Evolutionary conservation across 2,888 invertebrate genomes (phyloP).

Genomic region (Torymus tubicola): DNA sequence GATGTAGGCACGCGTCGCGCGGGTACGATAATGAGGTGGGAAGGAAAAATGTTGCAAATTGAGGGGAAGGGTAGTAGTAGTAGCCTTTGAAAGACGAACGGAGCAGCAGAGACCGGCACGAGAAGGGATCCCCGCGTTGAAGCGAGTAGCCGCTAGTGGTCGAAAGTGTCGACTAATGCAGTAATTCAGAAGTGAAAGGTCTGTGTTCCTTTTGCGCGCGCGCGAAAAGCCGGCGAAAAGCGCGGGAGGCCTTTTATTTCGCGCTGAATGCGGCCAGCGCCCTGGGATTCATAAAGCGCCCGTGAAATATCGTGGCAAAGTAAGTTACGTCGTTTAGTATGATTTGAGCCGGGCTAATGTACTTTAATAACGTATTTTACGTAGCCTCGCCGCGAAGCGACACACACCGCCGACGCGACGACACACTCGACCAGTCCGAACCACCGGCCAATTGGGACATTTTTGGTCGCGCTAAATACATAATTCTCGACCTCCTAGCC

Average conservation of each 20-base stretch:
- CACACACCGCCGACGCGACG: constrained; percentile 21
- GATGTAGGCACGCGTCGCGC: background rate
- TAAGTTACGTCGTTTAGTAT: constrained; percentile 68
- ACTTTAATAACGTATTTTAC: constrained; percentile 66
- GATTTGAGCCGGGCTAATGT: constrained; percentile 67
- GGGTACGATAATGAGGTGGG: background rate
- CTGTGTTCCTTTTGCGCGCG: constrained; percentile 1
- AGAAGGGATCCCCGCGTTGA: constrained; percentile 10
- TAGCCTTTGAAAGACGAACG: constrained; percentile 37
- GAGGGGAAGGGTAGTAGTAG: constrained; percentile 7
- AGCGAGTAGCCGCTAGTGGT: constrained; percentile 35
- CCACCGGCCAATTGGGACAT: constrained; percentile 63
- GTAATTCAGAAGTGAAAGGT: constrained; percentile 62
- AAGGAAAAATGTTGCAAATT: constrained; percentile 21
- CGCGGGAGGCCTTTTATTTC: constrained; percentile 62
- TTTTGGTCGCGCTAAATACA: constrained; percentile 62
- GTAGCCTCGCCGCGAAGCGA: constrained; percentile 31
- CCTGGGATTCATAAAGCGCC: constrained; percentile 67
- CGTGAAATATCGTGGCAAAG: constrained; percentile 67
- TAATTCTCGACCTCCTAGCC: constrained; percentile 61
- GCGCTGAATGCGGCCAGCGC: constrained; percentile 43
- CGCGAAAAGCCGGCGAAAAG: constrained; percentile 16
- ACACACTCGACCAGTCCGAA: background rate
- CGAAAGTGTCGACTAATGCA: constrained; percentile 60
- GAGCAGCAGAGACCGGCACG: constrained; percentile 50